Evolutionary conservation across 1,140 invertebrate species (phyloP).

Genomic region (Trichomalopsis sarcophagae): DNA sequence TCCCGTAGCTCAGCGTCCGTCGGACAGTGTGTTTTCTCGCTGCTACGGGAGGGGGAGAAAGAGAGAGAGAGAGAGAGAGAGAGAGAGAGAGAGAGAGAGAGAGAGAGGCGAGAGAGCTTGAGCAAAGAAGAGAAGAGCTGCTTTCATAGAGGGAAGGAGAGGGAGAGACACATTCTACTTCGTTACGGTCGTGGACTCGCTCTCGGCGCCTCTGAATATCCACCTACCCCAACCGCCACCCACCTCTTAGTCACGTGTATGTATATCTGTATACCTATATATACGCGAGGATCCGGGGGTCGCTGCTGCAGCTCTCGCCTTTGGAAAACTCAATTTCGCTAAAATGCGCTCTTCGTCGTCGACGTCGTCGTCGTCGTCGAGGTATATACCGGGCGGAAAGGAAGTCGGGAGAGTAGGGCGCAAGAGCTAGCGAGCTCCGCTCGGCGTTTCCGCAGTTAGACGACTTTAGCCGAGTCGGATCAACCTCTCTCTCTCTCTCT

Average conservation of each 20-base stretch:
- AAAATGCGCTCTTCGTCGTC: constrained; percentile 59
- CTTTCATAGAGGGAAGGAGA: background rate
- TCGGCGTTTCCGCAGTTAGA: constrained; percentile 48
- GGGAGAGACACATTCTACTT: constrained; percentile 41
- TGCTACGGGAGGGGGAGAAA: background rate
- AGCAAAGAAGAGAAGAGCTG: constrained; percentile 8
- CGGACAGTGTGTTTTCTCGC: constrained; percentile 38
- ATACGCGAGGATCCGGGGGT: background rate
- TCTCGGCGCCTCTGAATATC: constrained; percentile 49
- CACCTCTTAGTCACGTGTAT: background rate
- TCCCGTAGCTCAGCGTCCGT: constrained; percentile 7
- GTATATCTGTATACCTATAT: constrained; percentile 30
- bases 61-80: constrained; percentile 6
- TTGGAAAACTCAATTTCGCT: constrained; percentile 66
- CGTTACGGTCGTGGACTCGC: constrained; percentile 50
- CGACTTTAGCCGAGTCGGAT: constrained; percentile 50
- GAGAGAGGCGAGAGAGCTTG: background rate
- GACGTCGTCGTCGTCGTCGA: background rate
- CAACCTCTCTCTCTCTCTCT: constrained; percentile 29
- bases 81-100: background rate
- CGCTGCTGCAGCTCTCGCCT: constrained; percentile 22
- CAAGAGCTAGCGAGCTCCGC: constrained; percentile 17
- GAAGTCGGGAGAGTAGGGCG: constrained; percentile 28
- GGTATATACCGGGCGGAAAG: constrained; percentile 38
- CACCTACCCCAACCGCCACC: constrained; percentile 20